Evolutionary conservation across 1,140 invertebrate genomes (phyloP), one percentile per base, ranked within the genome.

Genomic region (Batillaria attramentaria): DNA sequence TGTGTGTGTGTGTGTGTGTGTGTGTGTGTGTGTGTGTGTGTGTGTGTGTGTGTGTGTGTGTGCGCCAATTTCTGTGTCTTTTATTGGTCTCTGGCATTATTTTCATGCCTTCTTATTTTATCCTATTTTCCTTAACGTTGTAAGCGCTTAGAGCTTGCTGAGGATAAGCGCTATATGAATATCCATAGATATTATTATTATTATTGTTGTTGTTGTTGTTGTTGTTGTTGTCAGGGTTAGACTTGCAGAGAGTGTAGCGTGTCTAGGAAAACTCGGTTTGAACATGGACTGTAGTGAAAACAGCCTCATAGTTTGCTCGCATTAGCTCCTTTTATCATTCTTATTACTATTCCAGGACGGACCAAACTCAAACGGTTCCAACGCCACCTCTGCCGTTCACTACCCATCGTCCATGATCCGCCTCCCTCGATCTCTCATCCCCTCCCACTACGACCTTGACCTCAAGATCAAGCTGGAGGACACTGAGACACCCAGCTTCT

Each of bases 381-480:
- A n/a, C n/a, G 41, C 1, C 16, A 39, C 5, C 3, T 3, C 13
- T 2, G n/a, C 54, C 24, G 18, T 20, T 1, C 42, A 42, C 28
- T 50, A 81, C 13, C 83, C 83, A 0, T 87, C 83, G 79, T 35
- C 77, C 18, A 72, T 79, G 33, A 81, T 88, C 35, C 82, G 87
- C 1, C 79, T 88, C 18, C 84, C 87, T 0, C 62, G 83, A 18
- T 46, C 39, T 10, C 46, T 88, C 35, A 75, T 85, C 50, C 87
- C 87, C 18, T 73, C 72, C 18, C 76, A 82, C 69, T 88, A 88
- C 72, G 75, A 79, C 18, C 79, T 88, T 16, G 74, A 83, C 43
- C 60, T 88, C 20, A 60, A 69, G 43, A 60, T 87, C 24, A 82
- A 88, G 62, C 69, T 86, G 68, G 74, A 83, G 20, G n/a, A n/a